phyloP scores from a whole-genome alignment of 2,797 vertebrate genomes.

The Smutsia temminckii region DNA sequence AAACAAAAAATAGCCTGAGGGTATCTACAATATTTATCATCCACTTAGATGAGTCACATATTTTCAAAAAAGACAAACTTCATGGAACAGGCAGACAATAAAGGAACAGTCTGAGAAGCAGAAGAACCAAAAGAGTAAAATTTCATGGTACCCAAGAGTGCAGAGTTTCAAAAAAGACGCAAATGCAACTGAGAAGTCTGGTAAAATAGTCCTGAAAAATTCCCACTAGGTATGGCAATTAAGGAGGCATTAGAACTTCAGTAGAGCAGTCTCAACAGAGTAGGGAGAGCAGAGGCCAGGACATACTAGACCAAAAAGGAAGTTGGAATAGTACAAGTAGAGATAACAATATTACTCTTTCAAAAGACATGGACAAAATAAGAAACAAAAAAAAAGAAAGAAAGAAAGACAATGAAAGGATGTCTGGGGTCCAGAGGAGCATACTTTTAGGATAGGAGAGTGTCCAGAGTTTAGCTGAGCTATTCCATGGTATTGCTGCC shows the following conservation, averaged over 20 bases:
- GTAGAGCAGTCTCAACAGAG: neutral
- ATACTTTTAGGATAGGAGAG: neutral
- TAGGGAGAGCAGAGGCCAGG: neutral
- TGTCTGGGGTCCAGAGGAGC: neutral
- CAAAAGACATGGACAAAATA: neutral
- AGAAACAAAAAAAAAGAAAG: neutral
- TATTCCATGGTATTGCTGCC: neutral
- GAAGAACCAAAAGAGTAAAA: neutral
- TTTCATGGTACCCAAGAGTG: neutral
- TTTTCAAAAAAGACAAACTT: neutral
- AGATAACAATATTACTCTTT: neutral
- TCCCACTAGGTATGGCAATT: neutral
- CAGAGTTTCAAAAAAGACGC: neutral
- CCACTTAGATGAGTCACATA: neutral
- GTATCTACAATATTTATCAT: neutral
- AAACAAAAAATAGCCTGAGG: neutral
- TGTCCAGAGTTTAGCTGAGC: neutral
- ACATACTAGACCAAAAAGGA: neutral
- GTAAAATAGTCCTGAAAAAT: constrained; percentile 19
- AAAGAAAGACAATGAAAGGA: neutral
- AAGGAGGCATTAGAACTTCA: neutral
- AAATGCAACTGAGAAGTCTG: neutral
- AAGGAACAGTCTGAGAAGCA: neutral
- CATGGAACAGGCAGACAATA: constrained; percentile 26
- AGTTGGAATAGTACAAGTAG: neutral